Percentiles rank a stretch among this genome's conserved stretches.
phyloP scores from a whole-genome alignment of 2,797 vertebrate genomes.

The Tapirus indicus region DNA sequence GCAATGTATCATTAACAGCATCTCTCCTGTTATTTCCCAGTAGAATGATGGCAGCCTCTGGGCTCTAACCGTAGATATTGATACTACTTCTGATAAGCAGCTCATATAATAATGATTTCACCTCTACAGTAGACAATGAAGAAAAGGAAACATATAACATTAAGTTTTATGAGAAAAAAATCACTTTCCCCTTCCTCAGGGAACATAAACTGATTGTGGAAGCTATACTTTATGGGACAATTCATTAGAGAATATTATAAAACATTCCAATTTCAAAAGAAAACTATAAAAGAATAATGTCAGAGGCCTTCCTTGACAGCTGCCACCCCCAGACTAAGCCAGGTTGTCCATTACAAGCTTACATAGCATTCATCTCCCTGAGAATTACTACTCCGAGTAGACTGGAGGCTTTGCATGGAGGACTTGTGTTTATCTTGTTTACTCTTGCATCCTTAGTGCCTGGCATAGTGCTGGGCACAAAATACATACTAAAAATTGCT shows the following conservation, averaged over 20 bases:
- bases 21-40: not conserved
- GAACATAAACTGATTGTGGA: not conserved
- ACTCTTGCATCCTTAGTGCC: not conserved
- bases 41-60: not conserved
- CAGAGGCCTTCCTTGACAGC: not conserved
- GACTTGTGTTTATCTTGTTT: not conserved
- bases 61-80: not conserved
- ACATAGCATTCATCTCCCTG: not conserved
- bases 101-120: not conserved
- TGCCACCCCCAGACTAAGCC: not conserved
- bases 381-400: not conserved
- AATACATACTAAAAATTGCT: not conserved
- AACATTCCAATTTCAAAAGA: slow-evolving; percentile 26
- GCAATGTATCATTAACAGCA: not conserved
- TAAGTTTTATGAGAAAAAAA: slow-evolving; percentile 40
- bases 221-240: not conserved
- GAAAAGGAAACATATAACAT: not conserved
- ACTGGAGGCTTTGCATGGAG: not conserved
- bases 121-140: not conserved
- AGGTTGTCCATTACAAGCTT: not conserved
- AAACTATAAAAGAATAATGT: not conserved
- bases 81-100: not conserved
- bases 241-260: slow-evolving; percentile 23
- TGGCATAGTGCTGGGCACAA: not conserved
- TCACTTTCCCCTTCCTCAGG: not conserved